Evolutionary conservation across 1,140 invertebrate genomes (phyloP), one percentile per base, ranked within the genome.

Genomic region (Sinella curviseta): DNA sequence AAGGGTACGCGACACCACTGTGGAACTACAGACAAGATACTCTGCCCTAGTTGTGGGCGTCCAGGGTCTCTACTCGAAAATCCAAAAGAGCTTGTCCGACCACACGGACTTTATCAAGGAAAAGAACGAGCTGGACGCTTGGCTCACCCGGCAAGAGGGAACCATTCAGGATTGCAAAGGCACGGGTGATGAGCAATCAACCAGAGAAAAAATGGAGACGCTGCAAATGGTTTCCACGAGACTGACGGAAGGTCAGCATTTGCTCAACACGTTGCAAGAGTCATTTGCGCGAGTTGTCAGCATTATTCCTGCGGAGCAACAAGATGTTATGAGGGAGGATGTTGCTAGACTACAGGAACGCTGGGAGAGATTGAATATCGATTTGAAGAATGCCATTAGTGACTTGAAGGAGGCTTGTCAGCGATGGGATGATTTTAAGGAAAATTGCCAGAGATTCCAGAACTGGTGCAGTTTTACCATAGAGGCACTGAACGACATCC

Each of bases 61-160:
- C 67, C 94, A 95, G 65, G 84, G 83, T 74, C 87, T 95, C 26
- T 92, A 96, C 0, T 92, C 93, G 0, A 92, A 92, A 85, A 91
- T 95, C 1, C 94, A 97, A 84, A 96, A 96, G 87, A 95, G 94
- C 86, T 86, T 96, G 0, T 93, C 92, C 0, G 94, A 96, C 86
- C 94, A 96, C 79, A 95, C 94, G 0, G 94, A 96, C 85, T 97
- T 96, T 86, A 87, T 94, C 0, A 94, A 94, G 83, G 93, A 93
- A 2, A 95, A 94, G 84, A 90, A 92, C 81, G 92, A 95, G 84
- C 88, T 95, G 82, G 91, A 94, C 79, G 89, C 90, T 36, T 97
- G 95, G 95, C 87, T 96, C 26, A 89, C 91, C 65, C 90, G 91
- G 55, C 92, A 93, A 24, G 92, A 94, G 82, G 91, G 91, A 24